phyloP scores from a whole-genome alignment of 2,797 vertebrate genomes.

The Micrastur ruficollis region DNA sequence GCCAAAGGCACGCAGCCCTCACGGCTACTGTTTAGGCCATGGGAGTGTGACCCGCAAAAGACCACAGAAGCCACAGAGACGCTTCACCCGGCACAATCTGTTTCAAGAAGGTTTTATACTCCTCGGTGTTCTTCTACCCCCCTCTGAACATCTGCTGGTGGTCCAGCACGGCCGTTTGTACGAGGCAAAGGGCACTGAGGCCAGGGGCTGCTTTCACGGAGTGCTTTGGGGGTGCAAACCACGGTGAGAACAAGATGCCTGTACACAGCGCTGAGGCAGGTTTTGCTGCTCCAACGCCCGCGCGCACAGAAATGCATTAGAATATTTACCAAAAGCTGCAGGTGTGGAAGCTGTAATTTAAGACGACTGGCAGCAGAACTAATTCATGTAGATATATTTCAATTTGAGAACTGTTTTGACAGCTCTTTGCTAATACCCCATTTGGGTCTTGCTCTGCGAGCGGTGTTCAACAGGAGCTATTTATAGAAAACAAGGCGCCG shows the following conservation, averaged over 20 bases:
- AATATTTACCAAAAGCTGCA: not conserved
- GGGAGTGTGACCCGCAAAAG: not conserved
- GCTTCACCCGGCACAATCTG: not conserved
- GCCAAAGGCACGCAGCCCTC: not conserved
- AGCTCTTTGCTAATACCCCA: not conserved
- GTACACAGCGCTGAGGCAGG: not conserved
- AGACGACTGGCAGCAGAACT: slow-evolving; percentile 31
- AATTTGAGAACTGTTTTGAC: not conserved
- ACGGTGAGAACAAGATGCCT: not conserved
- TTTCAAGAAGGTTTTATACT: not conserved
- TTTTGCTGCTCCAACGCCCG: not conserved
- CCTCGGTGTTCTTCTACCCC: too few species aligned
- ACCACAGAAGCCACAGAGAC: not conserved
- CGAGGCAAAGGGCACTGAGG: rapidly evolving
- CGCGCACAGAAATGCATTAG: not conserved
- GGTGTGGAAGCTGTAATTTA: slow-evolving; percentile 61
- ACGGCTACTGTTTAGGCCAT: rapidly evolving
- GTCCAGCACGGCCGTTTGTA: not conserved
- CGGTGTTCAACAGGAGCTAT: not conserved
- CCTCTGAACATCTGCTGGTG: not conserved
- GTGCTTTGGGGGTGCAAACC: not conserved
- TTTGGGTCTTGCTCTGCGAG: not conserved
- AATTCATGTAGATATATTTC: not conserved
- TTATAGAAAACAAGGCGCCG: not conserved
- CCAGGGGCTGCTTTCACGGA: not conserved